Evolutionary conservation across 2,888 invertebrate species (phyloP), one percentile per base, ranked within the genome.

Genomic region (Lithophane leautieri): DNA sequence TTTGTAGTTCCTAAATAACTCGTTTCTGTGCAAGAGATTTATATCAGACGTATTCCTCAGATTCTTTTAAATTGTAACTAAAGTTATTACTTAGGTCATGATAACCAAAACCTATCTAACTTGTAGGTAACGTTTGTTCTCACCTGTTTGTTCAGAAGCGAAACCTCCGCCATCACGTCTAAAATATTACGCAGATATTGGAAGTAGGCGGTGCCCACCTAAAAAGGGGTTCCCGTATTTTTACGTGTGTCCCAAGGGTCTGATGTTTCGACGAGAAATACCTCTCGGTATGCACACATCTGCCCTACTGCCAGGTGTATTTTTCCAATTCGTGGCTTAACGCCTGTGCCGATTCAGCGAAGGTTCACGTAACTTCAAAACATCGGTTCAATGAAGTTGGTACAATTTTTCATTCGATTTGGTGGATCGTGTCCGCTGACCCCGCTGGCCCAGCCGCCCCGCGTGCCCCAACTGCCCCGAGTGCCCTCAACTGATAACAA

Each of bases 401-500:
- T 74, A 72, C 78, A 77, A 81, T 81, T 81, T 83, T 87, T 85
- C 75, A 85, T 83, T 81, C 65, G 73, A 72, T 81, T 79, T 78
- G 71, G 76, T 73, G 60, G 63, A 63, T 76, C 65, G 61, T 40
- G 56, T 60, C 60, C 62, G 67, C 25, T 81, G 86, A 77, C 85
- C 85, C 62, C 73, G 70, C 47, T 70, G 70, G 34, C 54, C 47
- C 77, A 19, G 4, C 12, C 16, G 28, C 44, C 25, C 16, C 75
- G 52, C 28, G 62, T 62, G 76, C 52, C 83, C 70, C 67, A 65
- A 68, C 75, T 76, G 72, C 77, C 83, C 72, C 70, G 74, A 78
- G 85, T 83, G 82, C 82, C 87, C 86, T 52, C 82, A 93, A 94
- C 94, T 94, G 95, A 95, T 95, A 95, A 92, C 93, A 94, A 95